Base-by-base conservation (phyloP, 2,888 invertebrate species). In the Pediacus dermestoides region DNA sequence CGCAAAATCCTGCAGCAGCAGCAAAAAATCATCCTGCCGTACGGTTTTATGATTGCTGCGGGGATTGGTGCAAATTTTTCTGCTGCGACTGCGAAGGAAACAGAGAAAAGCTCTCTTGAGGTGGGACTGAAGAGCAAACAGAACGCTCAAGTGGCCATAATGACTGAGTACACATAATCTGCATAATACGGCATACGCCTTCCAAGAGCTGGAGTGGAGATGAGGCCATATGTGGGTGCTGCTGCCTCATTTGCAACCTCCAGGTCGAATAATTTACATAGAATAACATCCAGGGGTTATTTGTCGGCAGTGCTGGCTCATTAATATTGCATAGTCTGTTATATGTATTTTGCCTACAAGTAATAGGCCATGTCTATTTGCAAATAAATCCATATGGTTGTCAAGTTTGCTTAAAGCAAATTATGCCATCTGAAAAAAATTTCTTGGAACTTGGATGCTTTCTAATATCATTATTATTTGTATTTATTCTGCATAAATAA, bases 161-260 rank as follows among this genome's bases (percentile, higher is more conserved):
- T 66, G 66, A 67, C 64, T 65, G 65, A 63, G 63, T 66, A 67
- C 63, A 66, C 64, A 65, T 61, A 58, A 66, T 66, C 64, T 66
- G 63, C 66, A 66, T 66, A 64, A 58, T 61, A 57, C 53, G 49
- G 47, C 46, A 50, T 51, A 42, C 51, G 55, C 50, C 58, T 46
- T 42, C 10, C 13, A 28, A 25, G 38, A 40, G 40, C 41, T 30
- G 46, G 44, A 44, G 42, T 48, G 39, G 47, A 9, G 37, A 37
- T 36, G 46, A 51, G 48, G 46, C 53, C 59, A 56, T 55, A 56
- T 56, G 57, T 54, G 48, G 44, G 48, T 52, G 52, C 53, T 55
- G 57, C 58, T 59, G 61, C 60, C 63, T 66, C 62, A 66, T 67
- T 67, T 66, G 64, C 64, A 66, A 66, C 61, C 61, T 62, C 58